Evolutionary conservation across 2,888 invertebrate genomes (phyloP).

Genomic region (Tipula confusa): DNA sequence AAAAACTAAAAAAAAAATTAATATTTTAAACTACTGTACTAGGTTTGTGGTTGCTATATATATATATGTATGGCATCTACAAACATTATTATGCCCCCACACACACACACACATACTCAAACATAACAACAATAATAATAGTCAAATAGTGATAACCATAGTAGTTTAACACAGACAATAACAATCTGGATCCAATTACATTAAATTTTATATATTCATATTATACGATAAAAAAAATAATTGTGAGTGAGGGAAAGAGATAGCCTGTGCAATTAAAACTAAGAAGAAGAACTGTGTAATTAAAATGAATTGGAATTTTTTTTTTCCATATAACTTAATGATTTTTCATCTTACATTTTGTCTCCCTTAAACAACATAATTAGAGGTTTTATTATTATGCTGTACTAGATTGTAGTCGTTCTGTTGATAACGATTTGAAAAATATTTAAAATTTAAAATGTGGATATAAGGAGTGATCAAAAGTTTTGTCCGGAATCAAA

Average conservation of each 20-base stretch:
- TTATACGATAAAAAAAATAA: background rate
- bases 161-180: background rate
- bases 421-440: background rate
- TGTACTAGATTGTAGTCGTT: background rate
- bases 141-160: background rate
- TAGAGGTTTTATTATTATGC: slow-evolving; percentile 16
- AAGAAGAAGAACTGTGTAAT: background rate
- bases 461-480: too few relatives aligned
- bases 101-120: background rate
- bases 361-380: background rate
- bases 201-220: background rate
- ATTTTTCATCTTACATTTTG: background rate
- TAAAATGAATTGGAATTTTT: slow-evolving; percentile 8
- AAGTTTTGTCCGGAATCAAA: too few relatives aligned
- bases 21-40: background rate
- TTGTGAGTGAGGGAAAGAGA: background rate
- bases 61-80: background rate
- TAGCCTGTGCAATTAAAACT: too few relatives aligned
- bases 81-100: too few relatives aligned
- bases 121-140: too few relatives aligned
- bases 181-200: background rate
- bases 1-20: background rate
- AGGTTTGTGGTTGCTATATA: background rate
- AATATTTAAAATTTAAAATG: too few relatives aligned
- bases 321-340: background rate